Evolutionary conservation across 2,888 invertebrate genomes (phyloP), one percentile per base, ranked within the genome.

Genomic region (Syritta pipiens): DNA sequence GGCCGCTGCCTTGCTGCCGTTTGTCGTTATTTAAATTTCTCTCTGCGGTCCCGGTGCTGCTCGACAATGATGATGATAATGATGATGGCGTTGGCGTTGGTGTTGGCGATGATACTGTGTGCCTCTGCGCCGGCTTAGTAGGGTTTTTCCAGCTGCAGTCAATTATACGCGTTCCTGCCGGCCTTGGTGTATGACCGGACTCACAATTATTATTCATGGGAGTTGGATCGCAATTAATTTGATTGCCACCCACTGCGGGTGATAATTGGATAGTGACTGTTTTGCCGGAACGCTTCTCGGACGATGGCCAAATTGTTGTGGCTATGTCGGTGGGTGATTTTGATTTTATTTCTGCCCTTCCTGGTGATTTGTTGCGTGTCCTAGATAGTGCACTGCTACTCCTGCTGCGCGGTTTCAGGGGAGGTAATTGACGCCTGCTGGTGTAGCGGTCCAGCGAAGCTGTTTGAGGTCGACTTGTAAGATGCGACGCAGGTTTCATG

Each of bases 381-480:
- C 44, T 55, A 30, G 59, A 14, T 42, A 35, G 40, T 24, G 14
- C 55, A n/a, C 46, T 63, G 24, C 46, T 48, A 44, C 65, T 81
- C 9, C 51, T 57, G 10, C 83, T 63, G 0, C 87, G 83, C 1
- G 87, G 88, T 44, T 87, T 87, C 28, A 82, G 82, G 1, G 87
- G 87, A 3, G 87, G 87, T 71, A 87, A 65, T 48, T 84, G 84
- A 0, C 84, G 82, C 17, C 42, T 74, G 28, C 22, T 12, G 10
- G 20, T 79, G 40, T 74, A 74, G 20, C 79, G 74, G 46, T 79
- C 79, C 37, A 79, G 17, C 6, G 79, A 79, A 19, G 74, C 74
- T 24, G 79, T 79, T 42, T 72, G 67, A 0, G 72, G 57, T 57
- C 68, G 81, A 51, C 40, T 44, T 28, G 57, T 67, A 63, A 68